Percentiles rank a stretch among this genome's conserved stretches.
These are phyloP conservation scores for Chelon auratus DNA, from an alignment of 2,797 vertebrate genomes.

Conservation along the genomic window DNA sequence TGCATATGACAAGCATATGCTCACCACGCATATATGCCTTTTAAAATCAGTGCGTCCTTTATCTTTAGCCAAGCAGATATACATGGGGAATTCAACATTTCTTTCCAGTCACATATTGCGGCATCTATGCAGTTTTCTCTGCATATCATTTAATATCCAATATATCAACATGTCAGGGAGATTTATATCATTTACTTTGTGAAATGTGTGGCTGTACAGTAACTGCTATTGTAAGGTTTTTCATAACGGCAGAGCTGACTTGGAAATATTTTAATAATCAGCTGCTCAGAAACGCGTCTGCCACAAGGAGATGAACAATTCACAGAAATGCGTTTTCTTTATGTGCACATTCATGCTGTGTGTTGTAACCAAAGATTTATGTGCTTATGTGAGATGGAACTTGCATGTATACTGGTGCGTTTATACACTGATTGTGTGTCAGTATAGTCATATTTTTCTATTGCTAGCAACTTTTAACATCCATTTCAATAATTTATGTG, in stretches of 20 bases:
- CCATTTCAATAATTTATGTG: neutral
- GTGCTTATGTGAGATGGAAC: conserved; percentile 14
- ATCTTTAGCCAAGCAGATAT: conserved; percentile 74
- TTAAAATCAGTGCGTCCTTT: conserved; percentile 62
- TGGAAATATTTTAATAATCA: conserved; percentile 66
- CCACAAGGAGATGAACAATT: conserved; percentile 45
- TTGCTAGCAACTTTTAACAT: neutral
- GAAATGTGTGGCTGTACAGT: conserved; percentile 37
- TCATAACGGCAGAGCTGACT: conserved; percentile 54
- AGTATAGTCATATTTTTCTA: neutral
- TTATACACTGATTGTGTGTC: conserved; percentile 5
- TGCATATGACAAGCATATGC: conserved; percentile 79
- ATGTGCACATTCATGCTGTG: conserved; percentile 29
- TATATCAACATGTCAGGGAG: conserved; percentile 70
- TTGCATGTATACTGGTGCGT: neutral
- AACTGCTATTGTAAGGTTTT: conserved; percentile 51
- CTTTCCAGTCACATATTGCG: conserved; percentile 50
- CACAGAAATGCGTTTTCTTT: conserved; percentile 35
- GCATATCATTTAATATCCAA: conserved; percentile 61
- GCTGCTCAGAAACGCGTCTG: conserved; percentile 45
- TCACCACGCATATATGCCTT: conserved; percentile 62
- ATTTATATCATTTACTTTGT: conserved; percentile 71
- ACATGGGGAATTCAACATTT: conserved; percentile 67
- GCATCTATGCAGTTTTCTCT: conserved; percentile 52
- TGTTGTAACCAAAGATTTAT: conserved; percentile 11